phyloP scores from a whole-genome alignment of 1,140 invertebrate genomes.

The Lasaia peninsularis region DNA sequence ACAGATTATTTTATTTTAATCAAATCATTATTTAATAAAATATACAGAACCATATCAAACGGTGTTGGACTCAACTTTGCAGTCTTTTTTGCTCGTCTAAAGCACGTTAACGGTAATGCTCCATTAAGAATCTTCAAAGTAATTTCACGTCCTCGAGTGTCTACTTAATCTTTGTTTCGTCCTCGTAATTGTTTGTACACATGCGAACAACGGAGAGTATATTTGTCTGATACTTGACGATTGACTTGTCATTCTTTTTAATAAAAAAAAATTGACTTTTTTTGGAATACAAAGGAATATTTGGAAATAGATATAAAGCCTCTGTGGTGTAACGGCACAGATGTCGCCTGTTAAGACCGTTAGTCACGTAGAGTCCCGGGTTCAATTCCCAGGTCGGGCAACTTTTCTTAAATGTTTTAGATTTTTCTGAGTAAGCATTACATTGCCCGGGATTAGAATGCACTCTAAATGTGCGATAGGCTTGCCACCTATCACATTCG shows the following conservation, averaged over 20 bases:
- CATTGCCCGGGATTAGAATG: too few species aligned
- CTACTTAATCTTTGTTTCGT: conserved; percentile 36
- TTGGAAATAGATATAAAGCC: too few species aligned
- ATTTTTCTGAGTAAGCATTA: too few species aligned
- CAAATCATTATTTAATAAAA: background rate
- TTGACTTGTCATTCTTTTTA: background rate
- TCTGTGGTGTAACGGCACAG: too few species aligned
- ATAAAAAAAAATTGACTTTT: background rate
- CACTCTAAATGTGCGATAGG: too few species aligned
- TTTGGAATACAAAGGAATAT: too few species aligned
- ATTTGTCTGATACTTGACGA: conserved; percentile 35
- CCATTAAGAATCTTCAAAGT: conserved; percentile 31
- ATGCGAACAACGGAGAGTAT: conserved; percentile 41
- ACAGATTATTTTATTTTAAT: too few species aligned
- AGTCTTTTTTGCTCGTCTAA: conserved; percentile 7
- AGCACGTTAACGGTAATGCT: conserved; percentile 37
- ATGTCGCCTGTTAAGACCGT: too few species aligned
- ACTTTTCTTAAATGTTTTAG: too few species aligned
- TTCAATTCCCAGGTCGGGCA: too few species aligned
- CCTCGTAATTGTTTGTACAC: conserved; percentile 41
- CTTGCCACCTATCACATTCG: too few species aligned
- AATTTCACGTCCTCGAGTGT: conserved; percentile 28
- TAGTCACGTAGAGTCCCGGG: too few species aligned
- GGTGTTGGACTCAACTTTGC: background rate
- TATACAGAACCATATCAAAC: background rate